Conservation (phyloP, 1,140 invertebrate species). For the Rhizoglyphus robini region DNA sequence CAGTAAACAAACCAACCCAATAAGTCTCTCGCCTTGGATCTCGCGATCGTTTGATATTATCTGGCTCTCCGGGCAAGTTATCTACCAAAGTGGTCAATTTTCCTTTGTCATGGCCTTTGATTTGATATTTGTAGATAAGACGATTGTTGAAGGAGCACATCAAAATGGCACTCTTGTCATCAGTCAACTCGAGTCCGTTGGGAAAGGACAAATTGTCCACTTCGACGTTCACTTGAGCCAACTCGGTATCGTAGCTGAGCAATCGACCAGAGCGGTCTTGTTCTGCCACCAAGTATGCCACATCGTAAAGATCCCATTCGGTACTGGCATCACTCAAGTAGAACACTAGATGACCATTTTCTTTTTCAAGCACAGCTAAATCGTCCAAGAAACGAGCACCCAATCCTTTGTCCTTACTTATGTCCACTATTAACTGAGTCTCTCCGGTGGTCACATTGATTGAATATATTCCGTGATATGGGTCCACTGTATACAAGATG, state of each 20-base stretch:
- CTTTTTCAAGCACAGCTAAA: conserved; percentile 12
- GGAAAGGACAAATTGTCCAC: conserved; percentile 16
- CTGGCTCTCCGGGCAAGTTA: conserved; percentile 59
- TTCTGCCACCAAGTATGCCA: background rate
- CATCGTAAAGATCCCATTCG: conserved; percentile 15
- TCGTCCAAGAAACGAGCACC: conserved; percentile 17
- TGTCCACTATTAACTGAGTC: background rate
- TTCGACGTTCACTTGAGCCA: background rate
- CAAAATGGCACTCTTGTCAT: conserved; percentile 56
- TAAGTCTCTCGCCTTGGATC: conserved; percentile 43
- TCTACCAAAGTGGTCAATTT: conserved; percentile 53
- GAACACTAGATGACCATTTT: background rate
- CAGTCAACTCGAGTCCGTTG: conserved; percentile 45
- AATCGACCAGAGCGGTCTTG: conserved; percentile 17
- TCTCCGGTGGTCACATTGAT: conserved; percentile 1
- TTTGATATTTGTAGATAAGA: conserved; percentile 49
- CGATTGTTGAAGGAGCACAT: conserved; percentile 42
- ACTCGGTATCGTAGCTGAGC: conserved; percentile 11
- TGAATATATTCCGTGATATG: conserved; percentile 50
- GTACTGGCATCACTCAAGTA: conserved; percentile 21
- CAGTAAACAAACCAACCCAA: conserved; percentile 44
- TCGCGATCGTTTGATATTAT: conserved; percentile 55
- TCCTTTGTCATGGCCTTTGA: conserved; percentile 57
- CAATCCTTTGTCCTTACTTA: background rate
- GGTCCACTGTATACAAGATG: conserved; percentile 54